Conservation (phyloP, 2,113 vertebrate genomes). For the Ammodytes dubius region DNA sequence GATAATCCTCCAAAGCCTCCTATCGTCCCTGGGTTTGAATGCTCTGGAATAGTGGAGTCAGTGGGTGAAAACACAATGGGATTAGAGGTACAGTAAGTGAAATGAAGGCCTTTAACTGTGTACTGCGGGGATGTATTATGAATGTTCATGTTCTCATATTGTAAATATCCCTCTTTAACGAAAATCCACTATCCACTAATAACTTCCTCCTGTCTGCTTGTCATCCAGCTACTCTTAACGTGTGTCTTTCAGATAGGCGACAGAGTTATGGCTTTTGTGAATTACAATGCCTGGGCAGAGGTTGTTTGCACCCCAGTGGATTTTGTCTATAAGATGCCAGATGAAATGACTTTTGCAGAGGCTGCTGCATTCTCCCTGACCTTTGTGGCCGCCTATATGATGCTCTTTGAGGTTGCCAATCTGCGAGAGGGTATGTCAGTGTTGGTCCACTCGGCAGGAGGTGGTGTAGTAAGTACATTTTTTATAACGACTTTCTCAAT, state of each 20-base stretch:
- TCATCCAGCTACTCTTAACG: slow-evolving; percentile 8
- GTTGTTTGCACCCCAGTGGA: slow-evolving; percentile 93
- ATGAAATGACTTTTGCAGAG: slow-evolving; percentile 96
- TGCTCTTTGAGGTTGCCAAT: slow-evolving; percentile 98
- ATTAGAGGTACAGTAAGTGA: slow-evolving; percentile 90
- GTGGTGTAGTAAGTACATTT: slow-evolving; percentile 91
- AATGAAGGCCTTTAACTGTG: neutral
- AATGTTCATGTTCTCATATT: neutral
- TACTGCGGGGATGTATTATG: neutral
- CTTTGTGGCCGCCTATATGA: slow-evolving; percentile 98
- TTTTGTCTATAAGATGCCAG: slow-evolving; percentile 96
- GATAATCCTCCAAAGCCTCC: slow-evolving; percentile 97
- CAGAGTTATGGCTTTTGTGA: slow-evolving; percentile 96
- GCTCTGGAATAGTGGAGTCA: slow-evolving; percentile 96
- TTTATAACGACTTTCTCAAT: neutral
- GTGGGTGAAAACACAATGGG: slow-evolving; percentile 92
- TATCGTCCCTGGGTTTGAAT: slow-evolving; percentile 96
- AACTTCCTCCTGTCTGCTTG: neutral
- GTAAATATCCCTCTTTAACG: neutral
- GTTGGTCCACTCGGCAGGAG: slow-evolving; percentile 96
- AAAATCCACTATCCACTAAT: neutral
- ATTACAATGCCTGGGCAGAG: slow-evolving; percentile 98
- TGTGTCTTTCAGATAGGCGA: slow-evolving; percentile 91
- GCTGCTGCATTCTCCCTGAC: slow-evolving; percentile 96
- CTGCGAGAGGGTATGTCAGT: slow-evolving; percentile 98